Conservation (phyloP, 1,140 invertebrate genomes). For the Proales similis region DNA sequence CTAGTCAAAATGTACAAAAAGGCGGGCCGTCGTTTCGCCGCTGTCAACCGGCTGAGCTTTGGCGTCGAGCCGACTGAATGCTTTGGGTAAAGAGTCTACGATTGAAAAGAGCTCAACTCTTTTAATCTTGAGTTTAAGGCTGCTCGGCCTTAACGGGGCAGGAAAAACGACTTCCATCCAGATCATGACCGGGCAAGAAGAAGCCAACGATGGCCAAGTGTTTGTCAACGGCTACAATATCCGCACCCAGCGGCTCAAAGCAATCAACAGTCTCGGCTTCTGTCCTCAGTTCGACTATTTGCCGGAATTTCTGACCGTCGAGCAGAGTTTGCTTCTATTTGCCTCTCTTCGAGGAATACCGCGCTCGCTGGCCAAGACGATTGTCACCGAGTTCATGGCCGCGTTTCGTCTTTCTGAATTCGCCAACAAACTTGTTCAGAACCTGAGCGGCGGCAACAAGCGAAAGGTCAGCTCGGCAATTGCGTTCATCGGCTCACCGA, state of each 20-base stretch:
- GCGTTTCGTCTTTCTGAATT: slow-evolving; percentile 23
- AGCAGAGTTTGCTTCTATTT: slow-evolving; percentile 28
- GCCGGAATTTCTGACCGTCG: slow-evolving; percentile 50
- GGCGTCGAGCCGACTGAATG: slow-evolving; percentile 27
- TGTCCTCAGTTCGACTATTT: slow-evolving; percentile 54
- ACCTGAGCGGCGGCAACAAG: slow-evolving; percentile 66
- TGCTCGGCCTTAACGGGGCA: slow-evolving; percentile 73
- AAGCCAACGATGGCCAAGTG: slow-evolving; percentile 59
- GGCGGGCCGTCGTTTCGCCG: slow-evolving; percentile 43
- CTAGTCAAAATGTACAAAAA: slow-evolving; percentile 21
- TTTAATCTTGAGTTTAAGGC: too few relatives aligned
- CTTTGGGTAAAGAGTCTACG: too few relatives aligned
- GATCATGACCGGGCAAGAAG: slow-evolving; percentile 63
- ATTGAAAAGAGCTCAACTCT: too few relatives aligned
- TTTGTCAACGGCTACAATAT: slow-evolving; percentile 44
- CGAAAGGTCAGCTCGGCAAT: slow-evolving; percentile 87
- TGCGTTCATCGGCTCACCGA: slow-evolving; percentile 63
- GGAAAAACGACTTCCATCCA: slow-evolving; percentile 84
- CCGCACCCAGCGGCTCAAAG: slow-evolving; percentile 39
- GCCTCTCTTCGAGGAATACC: slow-evolving; percentile 34
- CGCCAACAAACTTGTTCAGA: slow-evolving; percentile 25
- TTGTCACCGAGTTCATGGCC: slow-evolving; percentile 7
- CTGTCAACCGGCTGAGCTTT: slow-evolving; percentile 29
- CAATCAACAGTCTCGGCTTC: slow-evolving; percentile 44
- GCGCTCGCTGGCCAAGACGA: background rate